Evolutionary conservation across 1,140 invertebrate genomes (phyloP).

Genomic region (Apis cerana): DNA sequence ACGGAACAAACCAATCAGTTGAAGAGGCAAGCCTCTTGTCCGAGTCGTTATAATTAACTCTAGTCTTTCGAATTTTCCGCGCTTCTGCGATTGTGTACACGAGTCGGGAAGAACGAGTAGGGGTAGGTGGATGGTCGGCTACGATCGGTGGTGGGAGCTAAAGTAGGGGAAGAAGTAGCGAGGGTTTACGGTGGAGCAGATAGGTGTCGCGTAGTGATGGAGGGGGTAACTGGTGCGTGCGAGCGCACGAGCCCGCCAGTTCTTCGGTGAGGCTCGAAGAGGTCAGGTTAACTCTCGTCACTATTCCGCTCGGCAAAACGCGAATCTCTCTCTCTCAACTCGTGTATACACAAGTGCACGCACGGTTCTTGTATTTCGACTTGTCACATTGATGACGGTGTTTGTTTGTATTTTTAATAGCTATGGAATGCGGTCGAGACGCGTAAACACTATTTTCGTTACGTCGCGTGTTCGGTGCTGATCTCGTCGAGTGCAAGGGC

Average conservation of each 20-base stretch:
- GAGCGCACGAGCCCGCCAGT: slow-evolving; percentile 66
- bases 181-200: slow-evolving; percentile 44
- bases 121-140: slow-evolving; percentile 6
- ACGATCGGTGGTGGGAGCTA: background rate
- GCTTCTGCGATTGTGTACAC: slow-evolving; percentile 14
- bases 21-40: background rate
- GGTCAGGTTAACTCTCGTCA: slow-evolving; percentile 55
- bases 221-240: slow-evolving; percentile 43
- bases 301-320: slow-evolving; percentile 34
- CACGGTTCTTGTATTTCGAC: background rate
- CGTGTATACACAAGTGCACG: slow-evolving; percentile 9
- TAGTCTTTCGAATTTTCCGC: slow-evolving; percentile 52
- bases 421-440: background rate
- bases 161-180: slow-evolving; percentile 47
- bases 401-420: background rate
- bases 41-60: slow-evolving; percentile 47
- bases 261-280: slow-evolving; percentile 67
- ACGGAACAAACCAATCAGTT: background rate
- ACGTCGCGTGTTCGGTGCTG: background rate
- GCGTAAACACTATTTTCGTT: background rate
- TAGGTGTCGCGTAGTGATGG: slow-evolving; percentile 30
- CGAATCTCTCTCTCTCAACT: background rate
- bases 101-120: background rate
- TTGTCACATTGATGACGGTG: slow-evolving; percentile 13
- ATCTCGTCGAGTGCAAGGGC: slow-evolving; percentile 24